These are phyloP conservation scores for Leptothorax acervorum DNA, from an alignment of 2,888 invertebrate genomes.

Conservation along the genomic window DNA sequence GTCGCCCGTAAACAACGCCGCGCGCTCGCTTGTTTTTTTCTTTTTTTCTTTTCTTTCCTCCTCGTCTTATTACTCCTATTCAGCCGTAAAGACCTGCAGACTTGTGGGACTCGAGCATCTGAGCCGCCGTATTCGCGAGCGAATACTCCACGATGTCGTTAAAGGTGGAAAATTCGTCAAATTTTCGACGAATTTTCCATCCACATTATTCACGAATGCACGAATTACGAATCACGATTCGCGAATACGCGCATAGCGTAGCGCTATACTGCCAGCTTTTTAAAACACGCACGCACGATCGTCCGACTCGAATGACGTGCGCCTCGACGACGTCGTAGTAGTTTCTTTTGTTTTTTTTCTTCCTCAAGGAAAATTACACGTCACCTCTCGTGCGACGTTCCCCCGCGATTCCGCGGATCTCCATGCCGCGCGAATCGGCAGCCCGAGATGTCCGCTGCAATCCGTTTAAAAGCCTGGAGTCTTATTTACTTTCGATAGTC, in stretches of 20 bases:
- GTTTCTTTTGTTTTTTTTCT: not conserved
- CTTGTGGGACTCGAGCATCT: not conserved
- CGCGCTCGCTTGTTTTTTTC: not conserved
- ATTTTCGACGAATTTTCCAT: too few species aligned
- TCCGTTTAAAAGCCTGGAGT: not conserved
- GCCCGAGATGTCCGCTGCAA: not conserved
- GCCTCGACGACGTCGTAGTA: not conserved
- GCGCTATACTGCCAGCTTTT: too few species aligned
- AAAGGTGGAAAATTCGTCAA: too few species aligned
- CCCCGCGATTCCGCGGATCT: too few species aligned
- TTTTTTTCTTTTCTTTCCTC: not conserved
- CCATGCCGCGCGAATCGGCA: too few species aligned
- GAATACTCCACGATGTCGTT: not conserved
- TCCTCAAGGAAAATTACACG: not conserved
- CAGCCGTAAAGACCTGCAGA: not conserved
- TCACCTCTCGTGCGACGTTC: not conserved
- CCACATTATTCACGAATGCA: too few species aligned
- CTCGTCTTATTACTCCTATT: too few species aligned
- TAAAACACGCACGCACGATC: too few species aligned
- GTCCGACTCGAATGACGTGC: not conserved
- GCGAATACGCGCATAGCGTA: too few species aligned
- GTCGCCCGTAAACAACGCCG: slow-evolving; percentile 33
- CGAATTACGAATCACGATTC: too few species aligned
- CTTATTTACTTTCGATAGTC: not conserved
- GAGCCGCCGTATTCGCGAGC: not conserved